Conservation (phyloP, 2,113 vertebrate genomes). For the Plotosus lineatus region DNA sequence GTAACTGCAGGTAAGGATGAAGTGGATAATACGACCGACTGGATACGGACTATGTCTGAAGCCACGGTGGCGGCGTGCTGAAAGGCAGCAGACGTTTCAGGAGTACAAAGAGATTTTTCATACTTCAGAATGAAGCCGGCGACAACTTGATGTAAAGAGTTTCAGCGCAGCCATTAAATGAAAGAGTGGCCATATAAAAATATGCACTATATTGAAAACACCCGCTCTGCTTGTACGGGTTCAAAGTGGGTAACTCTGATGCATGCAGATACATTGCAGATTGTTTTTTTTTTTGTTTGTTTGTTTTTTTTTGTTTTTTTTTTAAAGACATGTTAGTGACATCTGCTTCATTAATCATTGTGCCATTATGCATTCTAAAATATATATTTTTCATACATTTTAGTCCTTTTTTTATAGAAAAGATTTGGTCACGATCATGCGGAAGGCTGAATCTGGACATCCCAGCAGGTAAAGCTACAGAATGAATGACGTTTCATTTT, state of each 20-base stretch:
- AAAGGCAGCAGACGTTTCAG: constrained; percentile 46
- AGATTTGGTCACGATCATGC: constrained; percentile 91
- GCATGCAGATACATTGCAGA: constrained; percentile 74
- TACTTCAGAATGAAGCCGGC: constrained; percentile 31
- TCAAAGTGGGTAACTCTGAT: constrained; percentile 62
- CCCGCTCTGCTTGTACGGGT: constrained; percentile 47
- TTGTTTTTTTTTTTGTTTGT: constrained; percentile 42
- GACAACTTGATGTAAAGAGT: constrained; percentile 33
- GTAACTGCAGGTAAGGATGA: constrained; percentile 63
- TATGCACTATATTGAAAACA: constrained; percentile 41
- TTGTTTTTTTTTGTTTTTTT: constrained; percentile 47
- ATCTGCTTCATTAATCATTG: constrained; percentile 64
- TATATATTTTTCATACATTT: constrained; percentile 54
- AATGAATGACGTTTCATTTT: constrained; percentile 64
- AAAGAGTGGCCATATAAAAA: constrained; percentile 42
- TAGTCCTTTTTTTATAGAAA: constrained; percentile 72
- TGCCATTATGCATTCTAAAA: constrained; percentile 68
- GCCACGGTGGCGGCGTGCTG: constrained; percentile 40
- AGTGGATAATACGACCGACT: constrained; percentile 39
- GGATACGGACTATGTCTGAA: constrained; percentile 24
- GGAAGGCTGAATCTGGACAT: constrained; percentile 78
- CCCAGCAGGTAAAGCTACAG: constrained; percentile 81
- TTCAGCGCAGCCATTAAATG: background rate
- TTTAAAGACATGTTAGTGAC: constrained; percentile 55
- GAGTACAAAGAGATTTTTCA: constrained; percentile 51